Conservation (phyloP, 1,140 invertebrate genomes). For the Hylyphantes graminicola region DNA sequence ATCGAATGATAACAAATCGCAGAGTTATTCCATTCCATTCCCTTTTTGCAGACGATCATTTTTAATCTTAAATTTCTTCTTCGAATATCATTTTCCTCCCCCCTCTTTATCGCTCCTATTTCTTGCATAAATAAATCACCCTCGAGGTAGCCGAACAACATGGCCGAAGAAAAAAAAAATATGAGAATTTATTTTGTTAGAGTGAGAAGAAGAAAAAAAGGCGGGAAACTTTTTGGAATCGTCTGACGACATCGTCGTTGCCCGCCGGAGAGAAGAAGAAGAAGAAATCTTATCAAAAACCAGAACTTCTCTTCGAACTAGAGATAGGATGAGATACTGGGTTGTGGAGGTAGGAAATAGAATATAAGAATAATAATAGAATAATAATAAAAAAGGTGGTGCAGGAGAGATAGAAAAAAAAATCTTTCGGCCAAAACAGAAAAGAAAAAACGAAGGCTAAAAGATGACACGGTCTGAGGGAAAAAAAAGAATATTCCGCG, state of each 20-base stretch:
- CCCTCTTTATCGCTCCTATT: constrained; percentile 22
- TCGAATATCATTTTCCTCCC: constrained; percentile 23
- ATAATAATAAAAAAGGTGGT: background rate
- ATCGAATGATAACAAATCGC: constrained; percentile 38
- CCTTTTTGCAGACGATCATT: constrained; percentile 2
- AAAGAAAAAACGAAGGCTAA: constrained; percentile 20
- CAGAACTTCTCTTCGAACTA: constrained; percentile 40
- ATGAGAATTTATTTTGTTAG: constrained; percentile 27
- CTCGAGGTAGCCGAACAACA: constrained; percentile 12
- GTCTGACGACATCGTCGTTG: background rate
- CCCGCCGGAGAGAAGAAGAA: constrained; percentile 21
- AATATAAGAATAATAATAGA: background rate
- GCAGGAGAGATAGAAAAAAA: background rate
- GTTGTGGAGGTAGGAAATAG: background rate
- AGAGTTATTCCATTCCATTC: too few species aligned
- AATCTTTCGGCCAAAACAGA: constrained; percentile 50
- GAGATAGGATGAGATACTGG: constrained; percentile 51
- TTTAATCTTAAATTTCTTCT: constrained; percentile 41
- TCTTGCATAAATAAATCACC: constrained; percentile 53
- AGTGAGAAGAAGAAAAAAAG: too few species aligned
- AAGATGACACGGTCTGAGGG: constrained; percentile 22
- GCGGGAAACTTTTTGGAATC: too few species aligned
- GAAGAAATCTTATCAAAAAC: constrained; percentile 57
- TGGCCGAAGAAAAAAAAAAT: background rate
- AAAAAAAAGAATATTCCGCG: background rate